Percentiles rank a stretch among this genome's conserved stretches.
Evolutionary conservation across 2,113 vertebrate species (phyloP).

Genomic region (Toxostoma redivivum): DNA sequence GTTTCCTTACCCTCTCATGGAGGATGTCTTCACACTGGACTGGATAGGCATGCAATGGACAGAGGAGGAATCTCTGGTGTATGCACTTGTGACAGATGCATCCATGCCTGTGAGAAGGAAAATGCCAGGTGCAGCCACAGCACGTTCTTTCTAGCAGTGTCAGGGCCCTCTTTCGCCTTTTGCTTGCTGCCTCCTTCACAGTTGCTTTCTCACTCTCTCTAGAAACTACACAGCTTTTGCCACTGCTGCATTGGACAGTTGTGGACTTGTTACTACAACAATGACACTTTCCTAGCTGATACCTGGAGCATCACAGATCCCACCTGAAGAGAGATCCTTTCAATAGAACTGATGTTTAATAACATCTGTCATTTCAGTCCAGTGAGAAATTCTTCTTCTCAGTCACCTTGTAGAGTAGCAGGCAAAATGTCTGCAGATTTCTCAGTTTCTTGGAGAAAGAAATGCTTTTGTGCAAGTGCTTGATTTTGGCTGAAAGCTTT

Average conservation of each 20-base stretch:
- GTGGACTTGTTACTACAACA: neutral
- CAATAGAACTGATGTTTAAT: neutral
- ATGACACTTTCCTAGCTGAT: neutral
- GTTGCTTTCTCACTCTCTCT: neutral
- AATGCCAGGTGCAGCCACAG: neutral
- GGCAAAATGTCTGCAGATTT: neutral
- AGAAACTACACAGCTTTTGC: neutral
- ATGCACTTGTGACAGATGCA: neutral
- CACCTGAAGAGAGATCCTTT: neutral
- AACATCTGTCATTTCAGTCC: neutral
- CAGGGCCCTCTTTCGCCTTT: neutral
- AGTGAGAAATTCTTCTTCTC: neutral
- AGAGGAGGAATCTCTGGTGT: neutral
- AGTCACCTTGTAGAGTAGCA: neutral
- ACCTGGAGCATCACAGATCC: neutral
- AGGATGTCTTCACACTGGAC: neutral
- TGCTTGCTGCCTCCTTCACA: neutral
- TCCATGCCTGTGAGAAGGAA: neutral
- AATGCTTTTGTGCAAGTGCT: neutral
- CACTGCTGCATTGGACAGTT: neutral
- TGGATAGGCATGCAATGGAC: neutral
- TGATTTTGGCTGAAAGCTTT: slow-evolving; percentile 2
- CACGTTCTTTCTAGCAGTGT: neutral
- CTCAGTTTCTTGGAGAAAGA: neutral
- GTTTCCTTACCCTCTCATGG: neutral